Evolutionary conservation across 2,888 invertebrate species (phyloP).

Genomic region (Nomada lathburiana): DNA sequence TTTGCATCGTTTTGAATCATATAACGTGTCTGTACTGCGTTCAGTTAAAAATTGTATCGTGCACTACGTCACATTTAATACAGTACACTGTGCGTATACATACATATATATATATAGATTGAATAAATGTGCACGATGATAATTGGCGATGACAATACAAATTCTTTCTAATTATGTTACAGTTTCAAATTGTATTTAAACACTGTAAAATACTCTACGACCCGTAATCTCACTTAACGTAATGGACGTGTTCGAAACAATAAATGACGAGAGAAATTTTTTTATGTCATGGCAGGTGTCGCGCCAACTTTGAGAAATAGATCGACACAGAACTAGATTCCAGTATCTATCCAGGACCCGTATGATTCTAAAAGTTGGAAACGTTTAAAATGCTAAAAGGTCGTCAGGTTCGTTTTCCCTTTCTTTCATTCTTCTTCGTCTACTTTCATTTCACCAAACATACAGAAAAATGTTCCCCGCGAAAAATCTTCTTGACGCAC

Average conservation of each 20-base stretch:
- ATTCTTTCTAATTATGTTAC: not conserved
- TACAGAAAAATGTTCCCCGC: not conserved
- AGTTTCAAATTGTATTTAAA: no score
- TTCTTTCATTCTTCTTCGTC: no score
- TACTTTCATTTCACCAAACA: not conserved
- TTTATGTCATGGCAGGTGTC: no score
- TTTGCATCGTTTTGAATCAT: not conserved
- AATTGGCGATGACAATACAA: not conserved
- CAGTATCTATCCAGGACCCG: not conserved
- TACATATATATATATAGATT: not conserved
- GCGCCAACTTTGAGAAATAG: no score
- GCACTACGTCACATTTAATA: not conserved
- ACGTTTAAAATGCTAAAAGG: not conserved
- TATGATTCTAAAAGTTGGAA: not conserved
- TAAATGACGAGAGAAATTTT: no score
- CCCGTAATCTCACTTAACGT: no score
- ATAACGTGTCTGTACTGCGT: not conserved
- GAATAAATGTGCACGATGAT: not conserved
- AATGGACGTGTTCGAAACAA: no score
- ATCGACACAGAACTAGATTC: not conserved
- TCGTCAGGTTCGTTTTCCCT: not conserved
- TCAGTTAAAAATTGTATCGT: not conserved
- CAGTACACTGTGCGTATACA: not conserved
- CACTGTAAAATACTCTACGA: no score
- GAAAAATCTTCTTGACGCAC: slow-evolving; percentile 57